A percentile compares a stretch with the other conserved stretches of the same genome.
Evolutionary conservation across 2,888 invertebrate genomes (phyloP).

Genomic region (Patella ulyssiponensis): DNA sequence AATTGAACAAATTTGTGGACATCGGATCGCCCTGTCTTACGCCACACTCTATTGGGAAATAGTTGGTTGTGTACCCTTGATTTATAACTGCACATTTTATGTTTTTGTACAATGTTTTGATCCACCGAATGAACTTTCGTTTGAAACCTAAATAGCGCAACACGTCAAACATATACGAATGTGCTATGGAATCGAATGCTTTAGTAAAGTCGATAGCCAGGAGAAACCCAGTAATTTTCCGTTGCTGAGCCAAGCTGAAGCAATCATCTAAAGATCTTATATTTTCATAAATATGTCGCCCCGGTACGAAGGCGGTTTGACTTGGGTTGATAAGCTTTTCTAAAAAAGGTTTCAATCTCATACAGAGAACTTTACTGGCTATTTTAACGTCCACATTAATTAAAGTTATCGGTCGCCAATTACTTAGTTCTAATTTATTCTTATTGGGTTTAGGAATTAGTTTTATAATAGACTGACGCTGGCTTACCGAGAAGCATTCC

Average conservation of each 20-base stretch:
- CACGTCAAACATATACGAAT: neutral
- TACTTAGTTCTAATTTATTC: too few species aligned
- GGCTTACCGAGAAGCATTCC: too few species aligned
- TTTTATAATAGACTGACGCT: too few species aligned
- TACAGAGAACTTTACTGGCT: too few species aligned
- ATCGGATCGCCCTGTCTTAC: neutral
- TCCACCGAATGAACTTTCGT: neutral
- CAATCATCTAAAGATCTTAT: too few species aligned
- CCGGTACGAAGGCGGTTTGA: too few species aligned
- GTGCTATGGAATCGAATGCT: neutral
- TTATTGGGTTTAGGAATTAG: too few species aligned
- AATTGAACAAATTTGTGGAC: neutral
- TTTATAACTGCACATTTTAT: neutral
- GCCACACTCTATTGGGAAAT: conserved; percentile 1
- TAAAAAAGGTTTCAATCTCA: too few species aligned
- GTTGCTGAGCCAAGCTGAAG: neutral
- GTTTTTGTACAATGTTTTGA: neutral
- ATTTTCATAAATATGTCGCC: too few species aligned
- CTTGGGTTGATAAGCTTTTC: too few species aligned
- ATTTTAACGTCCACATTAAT: too few species aligned
- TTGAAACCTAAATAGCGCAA: conserved; percentile 1
- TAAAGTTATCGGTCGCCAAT: too few species aligned
- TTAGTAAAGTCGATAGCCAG: conserved; percentile 1
- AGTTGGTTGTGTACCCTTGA: neutral
- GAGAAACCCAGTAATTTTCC: neutral